A percentile compares a stretch with the other conserved stretches of the same genome.
These are phyloP conservation scores for Syngnathoides biaculeatus DNA, from an alignment of 2,113 vertebrate genomes.

Conservation along the genomic window DNA sequence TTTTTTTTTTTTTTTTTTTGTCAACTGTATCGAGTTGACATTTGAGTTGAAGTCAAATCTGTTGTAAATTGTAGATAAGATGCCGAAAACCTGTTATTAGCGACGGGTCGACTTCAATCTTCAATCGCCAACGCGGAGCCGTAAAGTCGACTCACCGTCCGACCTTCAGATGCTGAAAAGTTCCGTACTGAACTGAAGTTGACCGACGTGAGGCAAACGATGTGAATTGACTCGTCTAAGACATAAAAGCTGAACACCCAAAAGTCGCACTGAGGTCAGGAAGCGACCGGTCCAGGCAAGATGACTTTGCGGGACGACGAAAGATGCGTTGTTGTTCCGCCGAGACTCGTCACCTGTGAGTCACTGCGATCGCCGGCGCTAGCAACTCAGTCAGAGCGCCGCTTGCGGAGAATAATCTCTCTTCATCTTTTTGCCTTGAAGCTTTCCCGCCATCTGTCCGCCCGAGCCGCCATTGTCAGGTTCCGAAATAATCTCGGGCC, in stretches of 20 bases:
- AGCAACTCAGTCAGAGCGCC: neutral
- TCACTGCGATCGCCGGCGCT: neutral
- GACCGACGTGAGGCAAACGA: neutral
- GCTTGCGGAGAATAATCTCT: neutral
- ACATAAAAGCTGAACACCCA: neutral
- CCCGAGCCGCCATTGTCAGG: constrained; percentile 26
- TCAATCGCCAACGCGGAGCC: too few relatives aligned
- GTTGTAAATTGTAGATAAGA: too few relatives aligned
- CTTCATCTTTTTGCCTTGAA: constrained; percentile 1
- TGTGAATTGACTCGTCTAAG: neutral
- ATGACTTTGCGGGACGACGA: constrained; percentile 9
- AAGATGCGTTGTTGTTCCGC: constrained; percentile 7
- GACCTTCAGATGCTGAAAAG: too few relatives aligned
- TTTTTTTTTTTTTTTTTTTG: too few relatives aligned
- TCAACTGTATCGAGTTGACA: too few relatives aligned
- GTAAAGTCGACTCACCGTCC: too few relatives aligned
- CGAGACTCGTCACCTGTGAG: constrained; percentile 19
- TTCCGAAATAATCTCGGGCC: constrained; percentile 4
- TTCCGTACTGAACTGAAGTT: neutral
- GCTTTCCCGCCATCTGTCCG: constrained; percentile 29
- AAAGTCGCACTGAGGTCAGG: neutral
- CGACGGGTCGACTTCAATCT: too few relatives aligned
- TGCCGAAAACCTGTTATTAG: too few relatives aligned
- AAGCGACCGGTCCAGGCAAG: neutral
- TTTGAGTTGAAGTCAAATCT: too few relatives aligned